Evolutionary conservation across 23 tunicate genomes (phyloP).

Genomic region (Ciona savignyi): DNA sequence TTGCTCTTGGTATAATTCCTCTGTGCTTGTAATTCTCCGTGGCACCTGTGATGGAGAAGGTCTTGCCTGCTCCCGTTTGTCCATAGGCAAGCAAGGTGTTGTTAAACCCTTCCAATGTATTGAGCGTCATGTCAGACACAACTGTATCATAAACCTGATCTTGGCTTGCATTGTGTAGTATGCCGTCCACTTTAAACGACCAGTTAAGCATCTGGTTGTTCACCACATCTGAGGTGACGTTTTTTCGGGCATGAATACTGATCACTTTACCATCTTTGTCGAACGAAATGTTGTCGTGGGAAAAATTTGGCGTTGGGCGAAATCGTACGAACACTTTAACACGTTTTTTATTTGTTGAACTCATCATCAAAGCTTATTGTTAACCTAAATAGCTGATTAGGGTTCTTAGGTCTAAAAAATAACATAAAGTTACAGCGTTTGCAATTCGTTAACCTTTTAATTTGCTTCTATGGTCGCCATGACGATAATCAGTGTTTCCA

Average conservation of each 20-base stretch:
- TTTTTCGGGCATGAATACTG: conserved; percentile 56
- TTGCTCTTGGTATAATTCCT: conserved; percentile 81
- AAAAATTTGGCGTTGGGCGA: conserved; percentile 69
- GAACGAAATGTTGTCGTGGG: conserved; percentile 58
- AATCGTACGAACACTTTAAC: conserved; percentile 69
- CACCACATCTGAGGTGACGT: conserved; percentile 25
- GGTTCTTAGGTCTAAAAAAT: too few species aligned
- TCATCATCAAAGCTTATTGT: too few species aligned
- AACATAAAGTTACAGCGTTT: too few species aligned
- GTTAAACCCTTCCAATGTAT: conserved; percentile 76
- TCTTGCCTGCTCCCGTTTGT: conserved; percentile 95
- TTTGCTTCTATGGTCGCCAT: too few species aligned
- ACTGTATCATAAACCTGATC: conserved; percentile 78
- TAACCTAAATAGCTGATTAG: too few species aligned
- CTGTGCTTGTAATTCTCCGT: conserved; percentile 87
- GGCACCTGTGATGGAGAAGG: conserved; percentile 82
- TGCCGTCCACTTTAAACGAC: conserved; percentile 83
- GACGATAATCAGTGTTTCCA: too few species aligned
- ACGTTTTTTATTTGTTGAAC: conserved; percentile 19
- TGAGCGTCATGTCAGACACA: conserved; percentile 66
- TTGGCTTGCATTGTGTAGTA: conserved; percentile 80
- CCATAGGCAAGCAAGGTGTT: conserved; percentile 84
- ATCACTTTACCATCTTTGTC: conserved; percentile 53
- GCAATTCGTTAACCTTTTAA: too few species aligned
- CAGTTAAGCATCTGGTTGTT: conserved; percentile 65